Evolutionary conservation across 1,140 invertebrate genomes (phyloP).

Genomic region (Drosophila kanapiae): DNA sequence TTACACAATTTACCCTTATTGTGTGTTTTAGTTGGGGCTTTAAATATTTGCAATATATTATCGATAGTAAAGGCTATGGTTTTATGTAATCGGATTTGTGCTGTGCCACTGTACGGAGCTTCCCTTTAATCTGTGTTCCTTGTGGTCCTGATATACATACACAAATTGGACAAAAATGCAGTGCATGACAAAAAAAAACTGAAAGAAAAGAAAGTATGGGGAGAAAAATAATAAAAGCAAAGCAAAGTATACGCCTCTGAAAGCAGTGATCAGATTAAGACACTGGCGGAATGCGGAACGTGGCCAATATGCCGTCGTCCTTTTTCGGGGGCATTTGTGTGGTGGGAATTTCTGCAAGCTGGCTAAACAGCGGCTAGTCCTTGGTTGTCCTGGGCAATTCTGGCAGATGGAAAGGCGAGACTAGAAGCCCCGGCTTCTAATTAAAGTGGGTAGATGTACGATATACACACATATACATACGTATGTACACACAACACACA

Average conservation of each 20-base stretch:
- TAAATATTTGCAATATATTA: neutral
- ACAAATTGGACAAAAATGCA: conserved; percentile 62
- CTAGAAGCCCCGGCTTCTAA: conserved; percentile 41
- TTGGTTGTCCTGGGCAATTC: conserved; percentile 31
- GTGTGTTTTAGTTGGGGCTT: neutral
- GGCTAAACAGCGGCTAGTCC: conserved; percentile 18
- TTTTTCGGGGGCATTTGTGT: conserved; percentile 9
- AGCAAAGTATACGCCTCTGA: neutral
- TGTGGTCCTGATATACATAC: conserved; percentile 24
- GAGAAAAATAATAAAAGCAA: too few relatives aligned
- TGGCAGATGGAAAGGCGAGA: neutral
- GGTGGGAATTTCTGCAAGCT: conserved; percentile 43
- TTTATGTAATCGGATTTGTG: neutral
- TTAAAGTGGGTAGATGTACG: conserved; percentile 59
- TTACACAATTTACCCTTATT: neutral
- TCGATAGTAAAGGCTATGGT: neutral
- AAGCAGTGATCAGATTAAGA: conserved; percentile 41
- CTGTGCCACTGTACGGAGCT: neutral
- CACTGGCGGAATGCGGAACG: conserved; percentile 45
- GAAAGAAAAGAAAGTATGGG: neutral
- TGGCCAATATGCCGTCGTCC: conserved; percentile 43
- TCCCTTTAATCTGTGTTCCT: neutral
- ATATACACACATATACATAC: neutral
- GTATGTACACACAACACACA: neutral
- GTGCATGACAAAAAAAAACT: conserved; percentile 42